These are phyloP conservation scores for Acanthopagrus latus DNA, from an alignment of 2,797 vertebrate species.

Conservation along the genomic window DNA sequence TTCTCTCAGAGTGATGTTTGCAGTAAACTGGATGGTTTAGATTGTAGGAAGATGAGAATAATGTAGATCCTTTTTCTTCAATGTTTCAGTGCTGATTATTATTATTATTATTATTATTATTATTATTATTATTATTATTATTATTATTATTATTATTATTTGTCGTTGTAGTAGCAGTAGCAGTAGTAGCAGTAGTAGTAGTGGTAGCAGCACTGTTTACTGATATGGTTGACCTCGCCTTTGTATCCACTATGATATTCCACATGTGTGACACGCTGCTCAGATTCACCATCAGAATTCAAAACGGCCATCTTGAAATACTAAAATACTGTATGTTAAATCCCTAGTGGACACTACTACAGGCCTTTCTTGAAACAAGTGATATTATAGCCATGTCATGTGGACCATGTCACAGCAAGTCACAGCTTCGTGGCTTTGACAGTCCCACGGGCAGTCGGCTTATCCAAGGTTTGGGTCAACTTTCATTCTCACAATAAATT, in stretches of 20 bases:
- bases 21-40: background rate
- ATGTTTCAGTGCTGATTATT: background rate
- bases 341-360: background rate
- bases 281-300: background rate
- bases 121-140: background rate
- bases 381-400: background rate
- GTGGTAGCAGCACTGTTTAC: background rate
- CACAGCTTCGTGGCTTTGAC: background rate
- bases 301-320: background rate
- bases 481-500: background rate
- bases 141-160: no score
- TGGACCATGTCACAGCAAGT: background rate
- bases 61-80: background rate
- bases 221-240: constrained; percentile 7
- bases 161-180: no score
- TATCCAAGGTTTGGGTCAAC: background rate
- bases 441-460: no score
- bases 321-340: background rate
- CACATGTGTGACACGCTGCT: background rate
- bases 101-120: no score
- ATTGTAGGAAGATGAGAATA: background rate
- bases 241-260: constrained; percentile 15
- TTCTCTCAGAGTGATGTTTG: background rate
- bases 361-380: background rate
- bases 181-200: no score